Base-by-base conservation (phyloP, 2,888 invertebrate species). In the Oligia strigilis region DNA sequence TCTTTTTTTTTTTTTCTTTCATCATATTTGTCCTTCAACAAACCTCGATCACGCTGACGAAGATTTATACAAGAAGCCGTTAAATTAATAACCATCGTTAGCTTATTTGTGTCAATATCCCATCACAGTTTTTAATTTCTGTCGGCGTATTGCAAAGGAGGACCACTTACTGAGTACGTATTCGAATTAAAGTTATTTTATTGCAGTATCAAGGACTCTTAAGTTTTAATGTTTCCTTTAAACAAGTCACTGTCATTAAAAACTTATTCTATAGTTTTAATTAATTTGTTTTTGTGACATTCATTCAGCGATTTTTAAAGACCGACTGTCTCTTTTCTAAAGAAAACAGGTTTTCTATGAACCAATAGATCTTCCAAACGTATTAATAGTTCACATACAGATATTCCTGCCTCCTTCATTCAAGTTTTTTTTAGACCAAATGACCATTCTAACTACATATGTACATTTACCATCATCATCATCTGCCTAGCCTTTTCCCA, bases 141-240 rank as follows among this genome's bases (percentile, higher is more conserved):
- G 78, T 83, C 83, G 83, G 82, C 78, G 6, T 58, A 49, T 2
- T n/a, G 29, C 40, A 82, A 78, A 78, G n/a, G 49, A 0, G 23
- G n/a, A 43, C 52, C 72, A 77, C n/a, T 83, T 73, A 77, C 72
- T 60, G 55, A 11, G 23, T 40, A 19, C 55, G 52, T 72, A 74
- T 62, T 71, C 46, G 52, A 62, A 62, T 71, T 70, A 65, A 78
- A 65, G 14, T 74, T 71, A 83, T 82, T 78, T 83, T 82, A 78
- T 78, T 52, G 46, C 65, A 19, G 58, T 70, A 78, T 66, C 65
- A 74, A 40, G 36, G 40, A 29, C 55, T 55, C 55, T 70, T 71
- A 40, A 78, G 6, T 55, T 78, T 82, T 83, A 66, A 83, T 78
- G 78, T 78, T 82, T 77, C 77, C 67, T 64, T 77, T 81, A 49